phyloP scores from a whole-genome alignment of 2,888 invertebrate species.

The Volucella inanis region DNA sequence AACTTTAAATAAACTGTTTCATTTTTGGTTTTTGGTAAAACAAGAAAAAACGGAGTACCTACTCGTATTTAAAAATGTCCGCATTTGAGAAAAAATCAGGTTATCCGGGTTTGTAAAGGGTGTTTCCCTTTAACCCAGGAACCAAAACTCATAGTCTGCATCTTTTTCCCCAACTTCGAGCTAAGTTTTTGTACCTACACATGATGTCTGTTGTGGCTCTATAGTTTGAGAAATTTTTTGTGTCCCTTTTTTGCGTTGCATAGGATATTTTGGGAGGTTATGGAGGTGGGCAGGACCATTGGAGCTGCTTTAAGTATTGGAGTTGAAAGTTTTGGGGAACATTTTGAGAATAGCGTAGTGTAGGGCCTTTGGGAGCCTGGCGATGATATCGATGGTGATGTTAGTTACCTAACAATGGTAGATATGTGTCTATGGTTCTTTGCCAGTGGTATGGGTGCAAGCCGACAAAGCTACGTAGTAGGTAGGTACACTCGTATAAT shows the following conservation, averaged over 20 bases:
- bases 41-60: neutral
- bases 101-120: conserved; percentile 55
- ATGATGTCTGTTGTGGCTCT: conserved; percentile 50
- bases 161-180: conserved; percentile 63
- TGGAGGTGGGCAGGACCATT: too few species aligned
- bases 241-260: conserved; percentile 51
- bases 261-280: conserved; percentile 1
- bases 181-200: conserved; percentile 53
- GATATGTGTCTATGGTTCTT: conserved; percentile 67
- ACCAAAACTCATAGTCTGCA: conserved; percentile 60
- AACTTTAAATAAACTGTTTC: conserved; percentile 9
- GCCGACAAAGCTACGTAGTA: conserved; percentile 70
- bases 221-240: conserved; percentile 67
- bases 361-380: conserved; percentile 57
- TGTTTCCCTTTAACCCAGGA: conserved; percentile 55
- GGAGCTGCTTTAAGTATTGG: neutral
- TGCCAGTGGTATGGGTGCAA: conserved; percentile 69
- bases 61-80: conserved; percentile 35
- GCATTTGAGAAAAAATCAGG: conserved; percentile 33
- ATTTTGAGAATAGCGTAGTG: conserved; percentile 54
- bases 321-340: conserved; percentile 53
- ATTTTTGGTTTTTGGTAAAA: conserved; percentile 11
- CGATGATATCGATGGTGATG: conserved; percentile 71
- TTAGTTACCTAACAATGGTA: conserved; percentile 72
- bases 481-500: conserved; percentile 33